Evolutionary conservation across 2,797 vertebrate species (phyloP), one percentile per base, ranked within the genome.

Genomic region (Dermochelys coriacea): DNA sequence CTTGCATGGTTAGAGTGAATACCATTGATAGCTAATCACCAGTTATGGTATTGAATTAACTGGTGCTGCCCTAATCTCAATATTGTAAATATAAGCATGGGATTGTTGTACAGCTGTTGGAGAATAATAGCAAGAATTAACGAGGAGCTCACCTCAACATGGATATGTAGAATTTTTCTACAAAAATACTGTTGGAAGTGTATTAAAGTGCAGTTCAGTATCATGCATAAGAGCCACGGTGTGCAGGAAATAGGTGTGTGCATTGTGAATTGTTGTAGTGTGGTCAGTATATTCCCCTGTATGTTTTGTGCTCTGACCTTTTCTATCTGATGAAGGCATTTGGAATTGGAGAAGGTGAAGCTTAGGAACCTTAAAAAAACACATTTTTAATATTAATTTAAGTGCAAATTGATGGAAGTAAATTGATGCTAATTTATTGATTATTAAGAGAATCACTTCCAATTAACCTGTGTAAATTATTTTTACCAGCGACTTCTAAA

Each of bases 401-500:
- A 95, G 81, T 80, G 41, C 61, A 85, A 80, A 80, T 80, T 12
- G n/a, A 31, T 77, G 25, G 47, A 84, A 90, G 54, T 84, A 93
- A 93, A 91, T 16, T 94, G 64, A 68, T 16, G 52, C 81, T 96
- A 88, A 93, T 95, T 97, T 96, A 93, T 89, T 96, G 90, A 96
- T 96, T 96, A 92, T 80, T 90, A 74, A 94, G 15, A 81, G 71
- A 91, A 37, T 31, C 74, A 15, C 41, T 94, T 97, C 93, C 91
- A 92, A 84, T 94, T 96, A 96, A 96, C 93, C 96, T 95, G 47
- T 55, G 61, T 49, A 93, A 93, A 45, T 90, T 90, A 47, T 91
- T 95, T 95, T 93, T 88, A 82, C 83, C 96, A 97, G 96, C 95
- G 96, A 95, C 95, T 87, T 87, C 90, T 90, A 95, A 97, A 96